phyloP scores from a whole-genome alignment of 2,113 vertebrate genomes.

The Eidolon helvum region DNA sequence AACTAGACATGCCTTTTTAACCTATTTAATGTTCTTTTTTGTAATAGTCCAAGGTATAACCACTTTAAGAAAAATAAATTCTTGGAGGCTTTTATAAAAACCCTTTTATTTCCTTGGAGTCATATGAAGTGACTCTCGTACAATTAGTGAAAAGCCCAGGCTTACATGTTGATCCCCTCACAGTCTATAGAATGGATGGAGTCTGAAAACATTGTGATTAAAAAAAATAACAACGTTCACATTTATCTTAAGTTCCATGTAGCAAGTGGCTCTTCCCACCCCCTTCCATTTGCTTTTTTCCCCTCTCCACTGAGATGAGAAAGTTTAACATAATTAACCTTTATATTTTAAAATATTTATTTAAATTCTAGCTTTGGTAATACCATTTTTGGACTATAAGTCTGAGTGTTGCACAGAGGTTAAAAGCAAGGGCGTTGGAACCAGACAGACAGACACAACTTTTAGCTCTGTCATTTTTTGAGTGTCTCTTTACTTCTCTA shows the following conservation, averaged over 20 bases:
- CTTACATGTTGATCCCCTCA: background rate
- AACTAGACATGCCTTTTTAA: background rate
- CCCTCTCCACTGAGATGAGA: background rate
- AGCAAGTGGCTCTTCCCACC: background rate
- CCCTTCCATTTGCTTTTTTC: background rate
- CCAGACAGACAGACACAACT: background rate
- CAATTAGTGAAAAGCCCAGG: background rate
- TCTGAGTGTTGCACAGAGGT: background rate
- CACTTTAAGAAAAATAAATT: constrained; percentile 34
- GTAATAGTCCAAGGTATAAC: background rate
- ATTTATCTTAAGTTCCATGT: background rate
- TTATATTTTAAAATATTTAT: background rate
- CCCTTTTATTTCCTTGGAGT: background rate
- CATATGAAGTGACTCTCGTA: background rate
- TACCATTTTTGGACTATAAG: background rate
- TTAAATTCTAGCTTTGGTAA: background rate
- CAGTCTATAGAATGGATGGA: background rate
- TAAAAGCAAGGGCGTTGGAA: background rate
- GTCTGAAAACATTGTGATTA: background rate
- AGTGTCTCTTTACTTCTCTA: background rate
- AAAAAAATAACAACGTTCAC: background rate
- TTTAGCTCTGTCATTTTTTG: background rate
- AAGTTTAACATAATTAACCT: background rate
- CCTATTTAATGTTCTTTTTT: background rate
- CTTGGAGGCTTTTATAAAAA: background rate